Base-by-base conservation (phyloP, 2,888 invertebrate genomes). In the Erebia palarica region DNA sequence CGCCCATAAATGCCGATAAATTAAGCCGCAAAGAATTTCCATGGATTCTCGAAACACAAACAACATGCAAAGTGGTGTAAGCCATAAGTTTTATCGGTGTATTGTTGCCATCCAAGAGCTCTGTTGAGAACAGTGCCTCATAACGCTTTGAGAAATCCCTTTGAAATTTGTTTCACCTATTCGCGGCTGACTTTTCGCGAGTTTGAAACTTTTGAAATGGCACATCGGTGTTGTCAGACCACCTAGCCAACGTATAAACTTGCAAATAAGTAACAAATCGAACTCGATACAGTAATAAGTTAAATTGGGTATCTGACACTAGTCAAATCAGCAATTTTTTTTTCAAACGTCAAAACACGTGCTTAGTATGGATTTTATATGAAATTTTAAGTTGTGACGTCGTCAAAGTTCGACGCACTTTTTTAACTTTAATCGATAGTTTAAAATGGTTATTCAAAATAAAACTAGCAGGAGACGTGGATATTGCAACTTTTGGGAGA, bases 51-150 rank as follows among this genome's bases (percentile, higher is more conserved):
- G 69, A 72, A 76, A 74, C 77, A 69, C 73, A 76, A 77, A 77
- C 78, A 80, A 79, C 79, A 3, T 81, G 81, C 81, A 81, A 78
- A 80, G 80, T 78, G 78, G 68, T 72, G 70, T 65, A 66, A 49
- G 73, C 68, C 66, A 86, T 89, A 86, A 85, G 77, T 89, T 92
- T 92, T 92, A 92, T 91, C 85, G 90, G 77, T 74, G 85, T 85
- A 92, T 92, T 91, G 90, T 91, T 90, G 80, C 82, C 82, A 81
- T 79, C 77, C 78, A 78, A 77, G 78, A 76, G 76, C 77, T 57
- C 18, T 77, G 78, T 79, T 75, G 78, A 76, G 79, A 86, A 86
- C 84, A 83, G 83, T 80, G 75, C 78, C 75, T 81, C 84, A 87
- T 88, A 86, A 88, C 80, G 73, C 74, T 77, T 78, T 81, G 81